A percentile compares a stretch with the other conserved stretches of the same genome.
These are phyloP conservation scores for Camponotus pennsylvanicus DNA, from an alignment of 1,140 invertebrate species.

Conservation along the genomic window DNA sequence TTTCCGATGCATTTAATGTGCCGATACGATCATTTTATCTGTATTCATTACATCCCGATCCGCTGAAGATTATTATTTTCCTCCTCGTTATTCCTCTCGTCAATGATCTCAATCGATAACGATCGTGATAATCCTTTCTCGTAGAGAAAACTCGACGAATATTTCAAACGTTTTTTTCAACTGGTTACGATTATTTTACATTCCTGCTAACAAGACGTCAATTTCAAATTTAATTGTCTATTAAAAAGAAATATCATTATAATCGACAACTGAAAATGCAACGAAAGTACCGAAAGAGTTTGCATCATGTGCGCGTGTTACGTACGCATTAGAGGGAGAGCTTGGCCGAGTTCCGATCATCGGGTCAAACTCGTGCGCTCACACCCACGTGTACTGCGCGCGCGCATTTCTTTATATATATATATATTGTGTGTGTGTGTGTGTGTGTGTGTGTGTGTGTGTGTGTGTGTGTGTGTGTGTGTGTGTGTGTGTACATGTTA, in stretches of 20 bases:
- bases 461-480: slow-evolving; percentile 1
- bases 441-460: background rate
- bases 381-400: slow-evolving; percentile 68
- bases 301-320: slow-evolving; percentile 46
- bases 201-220: background rate
- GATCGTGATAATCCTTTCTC: background rate
- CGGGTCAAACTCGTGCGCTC: slow-evolving; percentile 66
- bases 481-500: slow-evolving; percentile 40
- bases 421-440: background rate
- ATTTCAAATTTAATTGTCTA: background rate
- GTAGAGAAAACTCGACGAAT: too few species aligned
- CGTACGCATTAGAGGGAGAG: slow-evolving; percentile 57
- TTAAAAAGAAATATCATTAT: background rate
- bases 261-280: background rate
- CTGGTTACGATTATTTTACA: too few species aligned
- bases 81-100: background rate
- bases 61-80: slow-evolving; percentile 15
- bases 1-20: background rate
- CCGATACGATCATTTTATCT: background rate
- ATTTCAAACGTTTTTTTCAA: too few species aligned
- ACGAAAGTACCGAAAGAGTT: slow-evolving; percentile 21
- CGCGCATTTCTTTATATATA: background rate
- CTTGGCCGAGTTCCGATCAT: slow-evolving; percentile 71
- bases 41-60: slow-evolving; percentile 1
- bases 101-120: background rate